Evolutionary conservation across 2,797 vertebrate species (phyloP).

Genomic region (Iguana delicatissima): DNA sequence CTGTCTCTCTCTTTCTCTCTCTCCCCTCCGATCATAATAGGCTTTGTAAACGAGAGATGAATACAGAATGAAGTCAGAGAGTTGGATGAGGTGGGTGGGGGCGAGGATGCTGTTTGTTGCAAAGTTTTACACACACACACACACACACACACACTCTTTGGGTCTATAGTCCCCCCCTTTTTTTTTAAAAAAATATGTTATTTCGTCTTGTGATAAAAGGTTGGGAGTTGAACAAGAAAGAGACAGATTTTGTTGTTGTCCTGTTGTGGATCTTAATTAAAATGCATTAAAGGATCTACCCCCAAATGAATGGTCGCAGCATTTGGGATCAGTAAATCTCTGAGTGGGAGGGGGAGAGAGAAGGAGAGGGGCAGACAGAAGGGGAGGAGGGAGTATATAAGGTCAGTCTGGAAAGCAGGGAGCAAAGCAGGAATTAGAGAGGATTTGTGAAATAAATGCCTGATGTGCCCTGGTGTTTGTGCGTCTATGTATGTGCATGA

Average conservation of each 20-base stretch:
- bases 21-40: neutral
- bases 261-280: conserved; percentile 13
- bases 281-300: conserved; percentile 25
- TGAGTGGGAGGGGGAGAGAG: too few relatives aligned
- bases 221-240: neutral
- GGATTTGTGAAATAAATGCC: conserved; percentile 59
- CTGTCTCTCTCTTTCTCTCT: too few relatives aligned
- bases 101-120: conserved; percentile 35
- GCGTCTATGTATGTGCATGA: conserved; percentile 36
- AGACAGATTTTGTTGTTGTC: neutral
- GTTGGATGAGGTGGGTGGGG: neutral
- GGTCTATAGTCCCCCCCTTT: conserved; percentile 6
- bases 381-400: conserved; percentile 36
- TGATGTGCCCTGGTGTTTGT: conserved; percentile 34
- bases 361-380: neutral
- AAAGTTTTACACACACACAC: conserved; percentile 38
- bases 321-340: conserved; percentile 24
- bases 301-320: conserved; percentile 19
- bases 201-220: neutral
- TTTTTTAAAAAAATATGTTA: conserved; percentile 23
- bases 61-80: neutral
- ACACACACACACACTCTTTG: neutral
- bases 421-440: conserved; percentile 68
- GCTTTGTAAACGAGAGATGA: conserved; percentile 15
- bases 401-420: conserved; percentile 59